Base-by-base conservation (phyloP, 2,888 invertebrate genomes). In the Minunthozetes semirufus region DNA sequence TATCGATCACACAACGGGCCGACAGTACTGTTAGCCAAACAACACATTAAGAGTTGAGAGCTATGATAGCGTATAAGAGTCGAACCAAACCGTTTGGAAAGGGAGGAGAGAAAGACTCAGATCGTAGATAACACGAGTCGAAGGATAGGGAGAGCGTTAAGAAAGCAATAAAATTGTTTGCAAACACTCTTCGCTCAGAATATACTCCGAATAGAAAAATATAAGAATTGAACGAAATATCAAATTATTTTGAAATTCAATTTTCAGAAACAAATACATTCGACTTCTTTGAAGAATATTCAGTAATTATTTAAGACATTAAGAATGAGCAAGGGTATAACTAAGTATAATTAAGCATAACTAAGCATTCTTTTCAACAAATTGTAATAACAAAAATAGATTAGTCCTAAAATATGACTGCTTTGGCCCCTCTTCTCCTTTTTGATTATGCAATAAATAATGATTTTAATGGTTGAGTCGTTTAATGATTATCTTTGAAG, bases 401-500 rank as follows among this genome's bases (percentile, higher is more conserved):
- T 46, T 11, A 11, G 15, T 46, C 15, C 9, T 46, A 8, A 15
- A 15, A 15, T 11, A 22, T 56, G 4, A 9, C 3, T 13, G 19
- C 5, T 15, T 27, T 8, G 29, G 9, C 59, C 1, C 1, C 59
- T 22, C 22, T 27, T 17, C 29, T 25, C 19, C 56, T n/a, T 38
- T 29, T 33, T 66, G 9, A 66, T 38, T 38, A 33, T 33, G 66
- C 66, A 25, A 66, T 66, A 66, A 66, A 66, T 66, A 38, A 66
- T 66, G 66, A 33, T 66, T 33, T 11, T 66, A 66, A 66, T 66
- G 66, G 38, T 38, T 66, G 29, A 66, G 66, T 59, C 19, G 33
- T 66, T 66, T 66, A 66, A 66, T 66, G 66, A 66, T 38, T n/a
- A 66, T 38, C 38, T 22, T 63, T 66, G 66, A 66, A 9, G 66